These are phyloP conservation scores for Drosophila nr. perissopoda DNA, from an alignment of 2,888 invertebrate genomes.

Conservation along the genomic window DNA sequence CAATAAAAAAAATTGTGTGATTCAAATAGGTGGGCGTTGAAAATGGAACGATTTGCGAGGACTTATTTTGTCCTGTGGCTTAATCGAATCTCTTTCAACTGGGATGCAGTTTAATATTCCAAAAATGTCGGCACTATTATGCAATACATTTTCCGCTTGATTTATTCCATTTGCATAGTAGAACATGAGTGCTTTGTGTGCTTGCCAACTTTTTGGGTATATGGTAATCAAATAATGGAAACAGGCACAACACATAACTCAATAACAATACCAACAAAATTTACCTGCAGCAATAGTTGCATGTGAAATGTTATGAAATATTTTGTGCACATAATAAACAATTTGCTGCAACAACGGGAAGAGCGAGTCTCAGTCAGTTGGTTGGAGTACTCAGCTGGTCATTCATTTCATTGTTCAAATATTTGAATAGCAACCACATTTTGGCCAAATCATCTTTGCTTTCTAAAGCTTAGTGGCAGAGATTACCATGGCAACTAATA, in stretches of 20 bases:
- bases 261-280: slow-evolving; percentile 3
- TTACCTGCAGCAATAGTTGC: slow-evolving; percentile 9
- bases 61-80: background rate
- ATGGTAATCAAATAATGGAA: slow-evolving; percentile 44
- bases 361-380: background rate
- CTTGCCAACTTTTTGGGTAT: slow-evolving; percentile 29
- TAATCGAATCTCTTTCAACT: background rate
- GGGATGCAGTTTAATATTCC: slow-evolving; percentile 11
- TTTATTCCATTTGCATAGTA: slow-evolving; percentile 37
- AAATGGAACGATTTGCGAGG: slow-evolving; percentile 15
- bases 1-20: background rate
- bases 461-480: slow-evolving; percentile 25
- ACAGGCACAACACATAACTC: slow-evolving; percentile 4
- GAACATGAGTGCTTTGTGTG: slow-evolving; percentile 8
- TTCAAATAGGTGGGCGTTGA: slow-evolving; percentile 7
- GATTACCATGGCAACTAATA: background rate
- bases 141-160: slow-evolving; percentile 23
- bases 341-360: slow-evolving; percentile 42
- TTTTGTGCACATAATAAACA: slow-evolving; percentile 51
- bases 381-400: background rate
- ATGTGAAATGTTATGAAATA: slow-evolving; percentile 47
- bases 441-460: slow-evolving; percentile 13
- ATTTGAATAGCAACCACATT: slow-evolving; percentile 51
- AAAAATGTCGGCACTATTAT: slow-evolving; percentile 22
- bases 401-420: slow-evolving; percentile 66